Evolutionary conservation across 2,113 vertebrate genomes (phyloP), one percentile per base, ranked within the genome.

Genomic region (Rhodinocichla rosea): DNA sequence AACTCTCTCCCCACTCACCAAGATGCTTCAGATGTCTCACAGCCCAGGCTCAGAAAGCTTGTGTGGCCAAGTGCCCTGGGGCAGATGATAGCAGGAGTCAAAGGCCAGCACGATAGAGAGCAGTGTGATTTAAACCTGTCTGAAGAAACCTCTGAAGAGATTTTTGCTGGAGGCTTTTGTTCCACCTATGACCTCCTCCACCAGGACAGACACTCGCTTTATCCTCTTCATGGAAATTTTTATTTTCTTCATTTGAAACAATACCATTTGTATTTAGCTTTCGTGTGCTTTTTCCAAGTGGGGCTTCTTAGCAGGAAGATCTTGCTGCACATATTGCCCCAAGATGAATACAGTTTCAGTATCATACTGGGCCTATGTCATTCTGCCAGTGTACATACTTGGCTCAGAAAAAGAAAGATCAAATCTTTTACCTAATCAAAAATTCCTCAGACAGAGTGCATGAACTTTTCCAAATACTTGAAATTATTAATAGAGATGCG

Each of bases 41-140:
- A 87, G 70, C 50, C 75, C 24, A 7, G 71, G 37, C 49, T 75
- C 56, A 39, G 90, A 96, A 91, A 80, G 22, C 56, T 28, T 82
- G 52, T 95, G 83, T 96, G 94, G 93, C 91, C 86, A 49, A 94
- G 45, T 83, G 96, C 95, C 87, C 64, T 8, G 0, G 91, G 94
- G 86, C 85, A 92, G 86, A 83, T n/a, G 19, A 84, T 78, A 76
- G 74, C 89, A 52, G 65, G 62, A 96, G 96, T 97, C 94, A 94
- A 95, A 97, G 96, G 91, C 90, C 94, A 94, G 67, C 3, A 0
- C 15, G 62, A 37, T 68, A 87, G 79, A 74, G 49, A 40, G 33
- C 40, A 32, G 76, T 2, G 10, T 92, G 93, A 94, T 93, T 97
- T 94, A 91, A 97, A 93, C 76, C 95, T 85, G 68, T 57, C 62